These are phyloP conservation scores for Caenorhabditis macrosperma DNA, from an alignment of 2,888 invertebrate genomes.

Conservation along the genomic window DNA sequence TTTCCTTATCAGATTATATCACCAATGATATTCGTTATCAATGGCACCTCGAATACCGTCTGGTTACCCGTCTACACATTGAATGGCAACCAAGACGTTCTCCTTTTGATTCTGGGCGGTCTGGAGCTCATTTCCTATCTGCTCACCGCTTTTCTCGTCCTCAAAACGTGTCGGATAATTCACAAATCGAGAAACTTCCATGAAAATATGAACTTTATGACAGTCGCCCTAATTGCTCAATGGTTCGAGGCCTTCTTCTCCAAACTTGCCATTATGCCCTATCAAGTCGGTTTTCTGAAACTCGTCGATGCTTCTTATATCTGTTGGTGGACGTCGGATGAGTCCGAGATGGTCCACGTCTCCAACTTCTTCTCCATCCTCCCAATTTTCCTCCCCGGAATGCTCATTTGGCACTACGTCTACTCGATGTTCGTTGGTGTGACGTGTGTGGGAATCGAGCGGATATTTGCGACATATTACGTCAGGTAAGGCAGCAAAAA, in stretches of 20 bases:
- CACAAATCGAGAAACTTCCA: constrained; percentile 28
- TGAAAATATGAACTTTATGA: constrained; percentile 33
- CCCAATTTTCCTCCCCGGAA: constrained; percentile 18
- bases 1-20: neutral
- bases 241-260: constrained; percentile 43
- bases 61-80: constrained; percentile 39
- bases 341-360: constrained; percentile 14
- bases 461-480: constrained; percentile 33
- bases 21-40: constrained; percentile 30
- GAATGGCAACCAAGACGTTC: neutral
- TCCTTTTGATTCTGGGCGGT: neutral
- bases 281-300: constrained; percentile 32
- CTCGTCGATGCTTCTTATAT: constrained; percentile 3
- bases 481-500: constrained; percentile 28
- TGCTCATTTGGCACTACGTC: constrained; percentile 47
- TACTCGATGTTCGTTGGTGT: constrained; percentile 51
- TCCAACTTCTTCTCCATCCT: neutral
- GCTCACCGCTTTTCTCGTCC: constrained; percentile 10
- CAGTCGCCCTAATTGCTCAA: constrained; percentile 9
- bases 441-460: constrained; percentile 21
- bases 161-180: constrained; percentile 27
- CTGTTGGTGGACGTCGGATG: constrained; percentile 45
- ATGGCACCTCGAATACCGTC: neutral
- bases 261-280: constrained; percentile 22
- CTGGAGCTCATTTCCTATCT: constrained; percentile 12